A percentile compares a stretch with the other conserved stretches of the same genome.
These are phyloP conservation scores for Allophyes oxyacanthae DNA, from an alignment of 2,888 invertebrate genomes.

Conservation along the genomic window DNA sequence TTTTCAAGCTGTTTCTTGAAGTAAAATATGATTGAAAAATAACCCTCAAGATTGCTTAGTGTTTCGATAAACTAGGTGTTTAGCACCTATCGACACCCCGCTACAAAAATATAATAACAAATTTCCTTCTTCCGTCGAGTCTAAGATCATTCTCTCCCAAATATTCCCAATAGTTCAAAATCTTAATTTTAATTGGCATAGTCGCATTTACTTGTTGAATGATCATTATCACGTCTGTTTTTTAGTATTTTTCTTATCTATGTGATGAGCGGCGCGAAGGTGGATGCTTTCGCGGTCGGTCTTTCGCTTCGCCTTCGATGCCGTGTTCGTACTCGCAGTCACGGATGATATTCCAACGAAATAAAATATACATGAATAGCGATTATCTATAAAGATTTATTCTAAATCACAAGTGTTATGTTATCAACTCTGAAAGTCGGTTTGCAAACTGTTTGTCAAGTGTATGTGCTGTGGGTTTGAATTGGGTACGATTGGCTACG, in stretches of 20 bases:
- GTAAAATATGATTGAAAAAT: no score
- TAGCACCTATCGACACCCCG: no score
- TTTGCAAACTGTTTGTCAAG: conserved; percentile 66
- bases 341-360: conserved; percentile 79
- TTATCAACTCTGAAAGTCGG: conserved; percentile 67
- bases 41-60: no score
- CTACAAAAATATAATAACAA: no score
- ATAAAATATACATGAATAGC: conserved; percentile 78
- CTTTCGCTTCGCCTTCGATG: conserved; percentile 84
- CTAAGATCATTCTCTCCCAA: no score
- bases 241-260: conserved; percentile 65
- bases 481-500: conserved; percentile 70
- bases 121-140: no score
- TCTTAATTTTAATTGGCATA: no score
- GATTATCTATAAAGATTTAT: conserved; percentile 70
- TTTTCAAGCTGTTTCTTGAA: no score
- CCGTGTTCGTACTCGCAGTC: conserved; percentile 86
- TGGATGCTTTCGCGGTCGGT: conserved; percentile 80
- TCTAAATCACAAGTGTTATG: conserved; percentile 71
- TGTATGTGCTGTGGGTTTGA: conserved; percentile 76
- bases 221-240: conserved; percentile 25
- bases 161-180: no score
- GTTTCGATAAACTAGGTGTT: no score
- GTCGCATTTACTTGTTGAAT: conserved; percentile 22
- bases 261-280: conserved; percentile 75